Evolutionary conservation across 1,140 invertebrate genomes (phyloP).

Genomic region (Heterodera schachtii): DNA sequence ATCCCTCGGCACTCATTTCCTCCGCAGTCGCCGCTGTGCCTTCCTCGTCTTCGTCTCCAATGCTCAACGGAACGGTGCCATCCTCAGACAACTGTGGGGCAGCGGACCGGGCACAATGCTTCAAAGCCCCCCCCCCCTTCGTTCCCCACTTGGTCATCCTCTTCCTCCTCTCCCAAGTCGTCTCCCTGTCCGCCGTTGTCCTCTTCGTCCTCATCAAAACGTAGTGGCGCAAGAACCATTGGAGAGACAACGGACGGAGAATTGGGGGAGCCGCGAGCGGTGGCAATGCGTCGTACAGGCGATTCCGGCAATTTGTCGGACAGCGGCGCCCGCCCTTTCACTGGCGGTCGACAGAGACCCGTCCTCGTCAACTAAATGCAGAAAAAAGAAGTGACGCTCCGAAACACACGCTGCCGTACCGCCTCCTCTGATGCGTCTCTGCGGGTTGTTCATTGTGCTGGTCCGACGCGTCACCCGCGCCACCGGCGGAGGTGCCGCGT

Average conservation of each 20-base stretch:
- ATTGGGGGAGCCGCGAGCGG: neutral
- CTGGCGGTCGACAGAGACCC: neutral
- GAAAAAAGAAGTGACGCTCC: no score
- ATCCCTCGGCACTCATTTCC: neutral
- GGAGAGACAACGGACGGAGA: neutral
- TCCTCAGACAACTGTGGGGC: neutral
- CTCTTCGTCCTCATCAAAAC: slow-evolving; percentile 23
- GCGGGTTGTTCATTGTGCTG: slow-evolving; percentile 1
- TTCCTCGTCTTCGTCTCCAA: slow-evolving; percentile 14
- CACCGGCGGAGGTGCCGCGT: slow-evolving; percentile 12
- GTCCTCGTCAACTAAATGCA: neutral
- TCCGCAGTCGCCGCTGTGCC: neutral
- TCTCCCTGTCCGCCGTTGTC: slow-evolving; percentile 25
- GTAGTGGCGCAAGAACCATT: neutral
- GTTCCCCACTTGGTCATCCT: neutral
- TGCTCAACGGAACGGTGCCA: slow-evolving; percentile 6
- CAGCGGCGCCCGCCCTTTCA: neutral
- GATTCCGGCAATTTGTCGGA: slow-evolving; percentile 5
- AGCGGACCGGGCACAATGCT: neutral
- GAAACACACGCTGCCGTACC: no score
- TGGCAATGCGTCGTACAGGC: neutral
- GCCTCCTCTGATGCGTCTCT: slow-evolving; percentile 11
- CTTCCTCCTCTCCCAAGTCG: slow-evolving; percentile 6
- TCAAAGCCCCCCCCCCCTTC: neutral
- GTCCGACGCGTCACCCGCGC: slow-evolving; percentile 20